Conservation (phyloP, 2,113 vertebrate genomes). For the Proterorhinus semilunaris region DNA sequence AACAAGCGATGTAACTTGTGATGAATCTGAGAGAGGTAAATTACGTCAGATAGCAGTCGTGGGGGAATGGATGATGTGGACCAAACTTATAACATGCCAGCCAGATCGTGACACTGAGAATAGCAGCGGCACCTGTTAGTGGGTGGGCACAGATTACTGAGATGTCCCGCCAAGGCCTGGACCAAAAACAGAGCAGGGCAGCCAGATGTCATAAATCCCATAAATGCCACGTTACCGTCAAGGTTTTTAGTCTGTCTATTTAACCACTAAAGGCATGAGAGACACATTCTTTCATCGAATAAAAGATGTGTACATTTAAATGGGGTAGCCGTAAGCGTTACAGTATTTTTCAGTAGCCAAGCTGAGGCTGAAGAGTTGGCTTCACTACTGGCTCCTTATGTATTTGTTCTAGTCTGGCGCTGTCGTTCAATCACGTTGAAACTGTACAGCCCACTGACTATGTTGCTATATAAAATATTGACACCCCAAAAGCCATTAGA, state of each 20-base stretch:
- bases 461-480: background rate
- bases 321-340: background rate
- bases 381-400: background rate
- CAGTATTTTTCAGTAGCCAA: too few relatives aligned
- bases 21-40: constrained; percentile 21
- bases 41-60: constrained; percentile 3
- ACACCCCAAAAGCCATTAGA: background rate
- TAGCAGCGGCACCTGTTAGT: constrained; percentile 47
- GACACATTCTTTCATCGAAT: background rate
- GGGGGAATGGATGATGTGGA: constrained; percentile 5
- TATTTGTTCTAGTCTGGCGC: background rate
- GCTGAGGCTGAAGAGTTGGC: too few relatives aligned
- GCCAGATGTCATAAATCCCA: constrained; percentile 2
- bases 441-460: constrained; percentile 7
- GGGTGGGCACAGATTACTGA: constrained; percentile 5
- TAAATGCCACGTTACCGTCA: constrained; percentile 8
- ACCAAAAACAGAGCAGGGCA: constrained; percentile 34
- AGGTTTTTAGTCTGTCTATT: background rate
- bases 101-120: constrained; percentile 27
- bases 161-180: background rate
- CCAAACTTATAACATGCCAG: constrained; percentile 28
- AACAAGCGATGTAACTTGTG: constrained; percentile 30
- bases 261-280: background rate
- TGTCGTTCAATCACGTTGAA: too few relatives aligned
- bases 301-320: background rate